Percentiles rank a stretch among this genome's conserved stretches.
Evolutionary conservation across 1,140 invertebrate species (phyloP).

Genomic region (Choristoneura fumiferana): DNA sequence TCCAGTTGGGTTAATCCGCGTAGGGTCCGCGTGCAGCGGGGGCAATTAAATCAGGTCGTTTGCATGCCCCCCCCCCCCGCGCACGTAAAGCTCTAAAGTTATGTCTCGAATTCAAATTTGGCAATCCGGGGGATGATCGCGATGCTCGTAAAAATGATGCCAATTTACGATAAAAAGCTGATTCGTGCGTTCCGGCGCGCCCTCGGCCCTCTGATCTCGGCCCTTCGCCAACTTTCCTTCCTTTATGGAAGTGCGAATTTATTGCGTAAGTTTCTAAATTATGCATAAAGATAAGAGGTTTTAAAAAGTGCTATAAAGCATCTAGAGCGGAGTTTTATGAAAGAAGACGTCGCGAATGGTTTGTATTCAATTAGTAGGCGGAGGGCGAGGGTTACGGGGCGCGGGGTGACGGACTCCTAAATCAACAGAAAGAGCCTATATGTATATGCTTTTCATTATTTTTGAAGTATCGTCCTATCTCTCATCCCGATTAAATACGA

Average conservation of each 20-base stretch:
- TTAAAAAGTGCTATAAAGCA: slow-evolving; percentile 42
- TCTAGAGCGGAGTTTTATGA: background rate
- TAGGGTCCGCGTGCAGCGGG: slow-evolving; percentile 1
- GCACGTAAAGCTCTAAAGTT: background rate
- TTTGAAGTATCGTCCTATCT: no score
- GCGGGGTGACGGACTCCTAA: no score
- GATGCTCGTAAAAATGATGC: slow-evolving; percentile 54
- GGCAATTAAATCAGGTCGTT: background rate
- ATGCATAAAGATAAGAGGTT: slow-evolving; percentile 47
- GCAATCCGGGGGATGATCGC: slow-evolving; percentile 37
- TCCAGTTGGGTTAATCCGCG: no score
- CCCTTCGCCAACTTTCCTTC: background rate
- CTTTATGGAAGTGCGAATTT: slow-evolving; percentile 47
- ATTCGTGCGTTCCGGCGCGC: slow-evolving; percentile 34
- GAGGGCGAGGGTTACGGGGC: background rate
- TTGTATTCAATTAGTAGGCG: slow-evolving; percentile 7
- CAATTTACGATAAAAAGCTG: slow-evolving; percentile 58
- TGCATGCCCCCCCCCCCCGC: no score
- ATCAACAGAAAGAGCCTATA: no score
- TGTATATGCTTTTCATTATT: no score
- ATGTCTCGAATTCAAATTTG: slow-evolving; percentile 37
- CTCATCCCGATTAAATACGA: no score
- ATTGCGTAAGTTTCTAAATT: slow-evolving; percentile 45
- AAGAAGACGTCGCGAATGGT: background rate
- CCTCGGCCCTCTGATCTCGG: no score